These are phyloP conservation scores for Ophthalmolycus amberensis DNA, from an alignment of 2,113 vertebrate species.

Conservation along the genomic window DNA sequence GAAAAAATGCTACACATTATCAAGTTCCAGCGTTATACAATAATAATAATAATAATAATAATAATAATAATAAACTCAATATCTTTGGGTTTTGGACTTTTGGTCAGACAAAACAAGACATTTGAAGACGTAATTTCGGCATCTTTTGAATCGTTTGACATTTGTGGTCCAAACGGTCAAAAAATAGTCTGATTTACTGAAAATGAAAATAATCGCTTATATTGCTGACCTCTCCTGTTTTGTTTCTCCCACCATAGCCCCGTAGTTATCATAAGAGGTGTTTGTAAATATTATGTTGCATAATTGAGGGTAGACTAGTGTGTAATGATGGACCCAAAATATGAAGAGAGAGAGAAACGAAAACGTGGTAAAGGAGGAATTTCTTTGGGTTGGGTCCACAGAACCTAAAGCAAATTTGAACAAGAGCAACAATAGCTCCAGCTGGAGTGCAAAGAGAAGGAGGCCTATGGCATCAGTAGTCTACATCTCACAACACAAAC, in stretches of 20 bases:
- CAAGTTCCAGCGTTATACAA: background rate
- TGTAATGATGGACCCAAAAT: background rate
- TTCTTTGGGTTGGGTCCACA: conserved; percentile 68
- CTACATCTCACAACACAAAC: conserved; percentile 77
- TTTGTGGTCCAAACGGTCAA: background rate
- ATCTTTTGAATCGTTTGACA: background rate
- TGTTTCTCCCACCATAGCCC: background rate
- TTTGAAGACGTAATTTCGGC: background rate
- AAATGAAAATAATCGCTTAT: background rate
- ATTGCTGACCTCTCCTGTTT: background rate
- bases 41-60: background rate
- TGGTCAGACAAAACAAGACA: background rate
- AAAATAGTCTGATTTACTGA: background rate
- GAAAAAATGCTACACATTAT: background rate
- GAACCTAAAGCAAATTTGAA: conserved; percentile 81
- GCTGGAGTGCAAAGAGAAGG: conserved; percentile 64
- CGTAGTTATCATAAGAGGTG: background rate
- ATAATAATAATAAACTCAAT: background rate
- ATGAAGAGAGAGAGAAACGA: background rate
- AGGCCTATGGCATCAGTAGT: conserved; percentile 71
- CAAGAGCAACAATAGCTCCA: conserved; percentile 75
- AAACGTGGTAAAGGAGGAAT: conserved; percentile 41
- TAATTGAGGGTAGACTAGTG: background rate
- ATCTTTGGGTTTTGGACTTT: background rate
- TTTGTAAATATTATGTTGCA: background rate